These are phyloP conservation scores for Rhabdomys pumilio DNA, from an alignment of 2,797 vertebrate species.

Conservation along the genomic window DNA sequence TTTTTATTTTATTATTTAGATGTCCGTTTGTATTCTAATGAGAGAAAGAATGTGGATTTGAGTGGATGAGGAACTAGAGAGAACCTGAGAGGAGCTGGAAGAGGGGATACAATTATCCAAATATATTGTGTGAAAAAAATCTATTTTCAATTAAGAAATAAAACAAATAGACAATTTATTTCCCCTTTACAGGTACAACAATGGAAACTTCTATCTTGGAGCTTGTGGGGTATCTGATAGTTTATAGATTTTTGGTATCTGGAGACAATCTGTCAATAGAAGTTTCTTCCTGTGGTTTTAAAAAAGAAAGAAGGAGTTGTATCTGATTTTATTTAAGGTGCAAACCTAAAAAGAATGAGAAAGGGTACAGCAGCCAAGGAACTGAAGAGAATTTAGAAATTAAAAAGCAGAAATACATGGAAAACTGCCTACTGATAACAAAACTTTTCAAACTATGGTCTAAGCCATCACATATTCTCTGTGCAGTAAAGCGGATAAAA, in stretches of 20 bases:
- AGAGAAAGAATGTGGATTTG: not conserved
- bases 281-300: not conserved
- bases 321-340: slow-evolving; percentile 25
- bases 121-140: not conserved
- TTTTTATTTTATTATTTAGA: slow-evolving; percentile 8
- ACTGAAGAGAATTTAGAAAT: not conserved
- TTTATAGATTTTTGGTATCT: not conserved
- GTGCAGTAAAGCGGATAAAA: not conserved
- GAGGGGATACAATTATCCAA: not conserved
- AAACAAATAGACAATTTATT: not conserved
- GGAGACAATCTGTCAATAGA: not conserved
- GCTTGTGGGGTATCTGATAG: not conserved
- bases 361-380: slow-evolving; percentile 9
- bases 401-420: not conserved
- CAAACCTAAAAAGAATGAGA: not conserved
- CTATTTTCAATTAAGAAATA: not conserved
- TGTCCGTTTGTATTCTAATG: not conserved
- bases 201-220: not conserved
- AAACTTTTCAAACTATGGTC: not conserved
- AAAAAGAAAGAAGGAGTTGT: not conserved
- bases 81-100: not conserved
- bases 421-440: not conserved
- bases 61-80: not conserved
- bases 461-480: not conserved
- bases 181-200: not conserved